Percentiles rank a stretch among this genome's conserved stretches.
phyloP scores from a whole-genome alignment of 2,113 vertebrate genomes.

The Colaptes auratus region DNA sequence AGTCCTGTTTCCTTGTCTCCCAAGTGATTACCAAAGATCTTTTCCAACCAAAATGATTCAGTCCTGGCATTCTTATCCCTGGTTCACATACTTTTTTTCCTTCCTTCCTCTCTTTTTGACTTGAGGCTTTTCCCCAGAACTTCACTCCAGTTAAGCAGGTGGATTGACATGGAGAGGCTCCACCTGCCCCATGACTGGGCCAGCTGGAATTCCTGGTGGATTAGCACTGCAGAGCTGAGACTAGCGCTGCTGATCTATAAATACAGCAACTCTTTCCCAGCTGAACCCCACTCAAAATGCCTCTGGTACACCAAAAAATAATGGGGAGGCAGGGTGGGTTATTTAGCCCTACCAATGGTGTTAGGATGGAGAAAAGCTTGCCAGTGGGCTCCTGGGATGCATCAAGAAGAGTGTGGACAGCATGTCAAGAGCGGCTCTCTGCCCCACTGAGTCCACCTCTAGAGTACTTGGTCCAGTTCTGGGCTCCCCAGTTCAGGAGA shows the following conservation, averaged over 20 bases:
- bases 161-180: neutral
- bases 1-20: too few relatives aligned
- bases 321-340: neutral
- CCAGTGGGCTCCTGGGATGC: too few relatives aligned
- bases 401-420: too few relatives aligned
- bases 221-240: neutral
- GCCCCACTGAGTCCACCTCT: too few relatives aligned
- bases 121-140: neutral
- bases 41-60: too few relatives aligned
- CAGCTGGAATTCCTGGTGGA: neutral
- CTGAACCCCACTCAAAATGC: neutral
- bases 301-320: neutral
- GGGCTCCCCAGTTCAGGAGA: too few relatives aligned
- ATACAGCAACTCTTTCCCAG: neutral
- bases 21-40: too few relatives aligned
- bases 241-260: neutral
- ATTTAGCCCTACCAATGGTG: neutral
- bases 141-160: neutral
- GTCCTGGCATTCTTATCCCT: neutral
- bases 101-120: too few relatives aligned
- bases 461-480: too few relatives aligned
- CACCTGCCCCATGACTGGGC: neutral
- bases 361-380: neutral
- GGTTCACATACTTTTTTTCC: too few relatives aligned
- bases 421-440: too few relatives aligned